These are phyloP conservation scores for Meloidogyne exigua DNA, from an alignment of 1,140 invertebrate species.

Conservation along the genomic window DNA sequence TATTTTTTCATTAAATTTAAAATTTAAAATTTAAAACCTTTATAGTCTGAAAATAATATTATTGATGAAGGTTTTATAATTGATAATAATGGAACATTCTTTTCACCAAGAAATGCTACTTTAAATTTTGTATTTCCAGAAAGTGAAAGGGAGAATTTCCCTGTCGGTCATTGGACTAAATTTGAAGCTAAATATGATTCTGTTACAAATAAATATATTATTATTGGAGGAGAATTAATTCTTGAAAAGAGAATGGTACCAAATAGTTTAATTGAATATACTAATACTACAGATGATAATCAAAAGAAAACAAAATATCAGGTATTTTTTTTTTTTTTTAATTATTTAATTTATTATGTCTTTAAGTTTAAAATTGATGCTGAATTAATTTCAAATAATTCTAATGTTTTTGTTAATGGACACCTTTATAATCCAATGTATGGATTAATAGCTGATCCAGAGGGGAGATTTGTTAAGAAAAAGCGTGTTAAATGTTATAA, in stretches of 20 bases:
- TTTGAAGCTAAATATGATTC: slow-evolving; percentile 14
- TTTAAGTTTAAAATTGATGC: slow-evolving; percentile 23
- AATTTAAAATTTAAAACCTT: too few relatives aligned
- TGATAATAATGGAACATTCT: neutral
- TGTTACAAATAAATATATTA: neutral
- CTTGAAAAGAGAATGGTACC: slow-evolving; percentile 13
- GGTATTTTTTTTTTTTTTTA: neutral
- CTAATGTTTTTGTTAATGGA: slow-evolving; percentile 4
- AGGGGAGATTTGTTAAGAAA: neutral
- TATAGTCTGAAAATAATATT: neutral
- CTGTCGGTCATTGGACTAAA: slow-evolving; percentile 18
- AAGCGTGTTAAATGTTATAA: slow-evolving; percentile 23
- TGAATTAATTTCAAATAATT: slow-evolving; percentile 3
- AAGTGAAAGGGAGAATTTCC: neutral
- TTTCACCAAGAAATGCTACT: slow-evolving; percentile 16
- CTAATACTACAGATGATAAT: neutral
- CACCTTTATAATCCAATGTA: slow-evolving; percentile 13
- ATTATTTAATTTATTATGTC: neutral
- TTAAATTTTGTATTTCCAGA: slow-evolving; percentile 4
- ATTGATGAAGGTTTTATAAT: slow-evolving; percentile 7
- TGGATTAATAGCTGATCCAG: slow-evolving; percentile 2
- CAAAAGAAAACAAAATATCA: neutral
- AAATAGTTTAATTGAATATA: slow-evolving; percentile 7
- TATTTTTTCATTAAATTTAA: neutral
- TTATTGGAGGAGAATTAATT: slow-evolving; percentile 8